Evolutionary conservation across 2,113 vertebrate genomes (phyloP), one percentile per base, ranked within the genome.

Genomic region (Dromas ardeola): DNA sequence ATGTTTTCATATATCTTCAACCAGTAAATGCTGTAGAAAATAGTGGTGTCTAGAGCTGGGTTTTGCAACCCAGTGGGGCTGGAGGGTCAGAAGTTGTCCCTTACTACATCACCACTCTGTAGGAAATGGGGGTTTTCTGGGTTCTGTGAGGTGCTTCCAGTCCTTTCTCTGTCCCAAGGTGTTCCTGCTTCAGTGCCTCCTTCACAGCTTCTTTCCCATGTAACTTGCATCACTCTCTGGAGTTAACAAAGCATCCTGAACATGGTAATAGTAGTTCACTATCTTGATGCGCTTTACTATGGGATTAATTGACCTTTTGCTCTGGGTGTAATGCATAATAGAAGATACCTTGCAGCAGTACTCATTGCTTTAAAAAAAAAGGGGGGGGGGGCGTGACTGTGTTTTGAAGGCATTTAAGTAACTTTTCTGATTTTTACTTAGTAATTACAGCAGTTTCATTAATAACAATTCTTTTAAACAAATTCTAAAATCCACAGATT

Each of bases 401-500:
- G 7, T 80, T 20, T 50, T 90, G 30, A 94, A 87, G 38, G 15
- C 17, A 83, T 62, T 80, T 76, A 61, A 79, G 20, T 70, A 80
- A 78, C 12, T 86, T 90, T 25, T 73, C 16, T 86, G 16, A 19
- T 62, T 88, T 91, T 89, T 89, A 32, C 30, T 36, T n/a, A 10
- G 5, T 69, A 69, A 79, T 50, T 63, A 23, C 76, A 84, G 6
- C 3, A 8, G 25, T 65, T 86, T 86, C 5, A 27, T 82, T 82
- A 72, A 32, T 95, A 82, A 91, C 1, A 6, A 34, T 47, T 34
- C 10, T 81, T 79, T 42, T 13, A 43, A 92, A 81, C 23, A 30
- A 73, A 86, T 76, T 93, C 91, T 97, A 26, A 88, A 91, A 91
- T 88, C 73, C 61, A 76, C 97, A 97, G 97, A 43, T 94, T 82